Percentiles rank a stretch among this genome's conserved stretches.
These are phyloP conservation scores for Acipenser oxyrinchus DNA, from an alignment of 2,797 vertebrate genomes.

Conservation along the genomic window DNA sequence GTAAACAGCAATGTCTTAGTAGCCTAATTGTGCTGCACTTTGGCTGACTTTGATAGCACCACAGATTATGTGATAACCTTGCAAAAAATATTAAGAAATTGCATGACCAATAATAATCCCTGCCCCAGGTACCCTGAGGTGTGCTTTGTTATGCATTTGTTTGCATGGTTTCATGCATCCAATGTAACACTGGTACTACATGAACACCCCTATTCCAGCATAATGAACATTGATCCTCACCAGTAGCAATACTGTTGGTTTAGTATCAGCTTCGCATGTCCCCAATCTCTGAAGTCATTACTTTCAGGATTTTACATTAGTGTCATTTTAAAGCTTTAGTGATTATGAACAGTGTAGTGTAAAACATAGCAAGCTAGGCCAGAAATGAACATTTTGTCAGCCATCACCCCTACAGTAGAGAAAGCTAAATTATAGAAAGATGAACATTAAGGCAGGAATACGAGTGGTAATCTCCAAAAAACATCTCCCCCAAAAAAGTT, in stretches of 20 bases:
- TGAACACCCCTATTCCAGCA: background rate
- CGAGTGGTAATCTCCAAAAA: too few relatives aligned
- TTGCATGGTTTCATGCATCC: background rate
- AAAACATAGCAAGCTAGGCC: too few relatives aligned
- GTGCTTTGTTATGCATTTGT: background rate
- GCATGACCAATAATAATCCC: background rate
- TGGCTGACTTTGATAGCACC: conserved; percentile 7
- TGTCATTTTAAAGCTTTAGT: conserved; percentile 6
- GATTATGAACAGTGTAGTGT: background rate
- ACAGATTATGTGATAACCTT: background rate
- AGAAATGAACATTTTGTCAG: too few relatives aligned
- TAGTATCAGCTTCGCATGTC: background rate
- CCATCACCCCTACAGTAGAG: too few relatives aligned
- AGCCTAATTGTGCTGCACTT: background rate
- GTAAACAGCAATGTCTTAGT: too few relatives aligned
- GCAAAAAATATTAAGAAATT: background rate
- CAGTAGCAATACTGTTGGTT: background rate
- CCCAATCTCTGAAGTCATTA: background rate
- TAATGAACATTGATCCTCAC: background rate
- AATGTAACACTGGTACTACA: too few relatives aligned
- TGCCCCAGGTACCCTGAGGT: background rate
- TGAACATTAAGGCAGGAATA: too few relatives aligned
- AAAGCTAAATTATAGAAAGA: too few relatives aligned
- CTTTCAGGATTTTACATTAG: background rate
- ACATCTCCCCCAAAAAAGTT: too few relatives aligned